Evolutionary conservation across 2,888 invertebrate genomes (phyloP).

Genomic region (Hirtodrosophila histrioides): DNA sequence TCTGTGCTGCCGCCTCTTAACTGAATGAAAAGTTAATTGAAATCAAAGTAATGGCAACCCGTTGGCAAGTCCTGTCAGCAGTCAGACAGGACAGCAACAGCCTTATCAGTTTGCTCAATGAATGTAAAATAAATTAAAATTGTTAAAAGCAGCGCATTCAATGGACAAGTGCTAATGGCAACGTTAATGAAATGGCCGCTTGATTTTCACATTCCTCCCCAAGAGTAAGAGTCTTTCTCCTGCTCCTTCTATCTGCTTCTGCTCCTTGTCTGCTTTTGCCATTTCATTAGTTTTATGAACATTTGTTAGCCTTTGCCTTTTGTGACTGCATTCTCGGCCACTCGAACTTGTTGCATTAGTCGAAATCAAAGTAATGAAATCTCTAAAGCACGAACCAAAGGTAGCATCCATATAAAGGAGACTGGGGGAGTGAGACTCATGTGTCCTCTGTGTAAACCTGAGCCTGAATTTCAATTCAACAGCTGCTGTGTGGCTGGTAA

Average conservation of each 20-base stretch:
- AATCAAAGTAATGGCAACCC: slow-evolving; percentile 74
- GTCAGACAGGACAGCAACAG: slow-evolving; percentile 6
- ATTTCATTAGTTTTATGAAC: slow-evolving; percentile 62
- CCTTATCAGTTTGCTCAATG: slow-evolving; percentile 70
- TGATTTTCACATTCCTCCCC: slow-evolving; percentile 19
- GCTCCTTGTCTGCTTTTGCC: slow-evolving; percentile 10
- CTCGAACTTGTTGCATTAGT: slow-evolving; percentile 44
- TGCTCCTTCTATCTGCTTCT: neutral
- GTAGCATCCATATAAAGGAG: neutral
- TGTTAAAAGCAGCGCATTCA: slow-evolving; percentile 70
- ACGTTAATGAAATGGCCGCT: slow-evolving; percentile 71
- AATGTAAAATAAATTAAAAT: slow-evolving; percentile 76
- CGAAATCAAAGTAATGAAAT: slow-evolving; percentile 63
- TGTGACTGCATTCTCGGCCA: slow-evolving; percentile 31
- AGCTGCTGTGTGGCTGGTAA: slow-evolving; percentile 32
- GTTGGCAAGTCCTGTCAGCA: slow-evolving; percentile 35
- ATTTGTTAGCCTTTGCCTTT: slow-evolving; percentile 53
- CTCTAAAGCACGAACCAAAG: slow-evolving; percentile 23
- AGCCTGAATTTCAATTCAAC: slow-evolving; percentile 43
- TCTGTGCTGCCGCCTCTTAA: slow-evolving; percentile 35
- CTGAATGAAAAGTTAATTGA: slow-evolving; percentile 79
- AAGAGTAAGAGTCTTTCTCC: neutral
- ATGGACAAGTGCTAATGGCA: slow-evolving; percentile 75
- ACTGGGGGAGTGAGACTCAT: neutral
- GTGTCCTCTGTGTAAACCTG: slow-evolving; percentile 13